These are phyloP conservation scores for Heteropelma amictum DNA, from an alignment of 2,888 invertebrate species.

Conservation along the genomic window DNA sequence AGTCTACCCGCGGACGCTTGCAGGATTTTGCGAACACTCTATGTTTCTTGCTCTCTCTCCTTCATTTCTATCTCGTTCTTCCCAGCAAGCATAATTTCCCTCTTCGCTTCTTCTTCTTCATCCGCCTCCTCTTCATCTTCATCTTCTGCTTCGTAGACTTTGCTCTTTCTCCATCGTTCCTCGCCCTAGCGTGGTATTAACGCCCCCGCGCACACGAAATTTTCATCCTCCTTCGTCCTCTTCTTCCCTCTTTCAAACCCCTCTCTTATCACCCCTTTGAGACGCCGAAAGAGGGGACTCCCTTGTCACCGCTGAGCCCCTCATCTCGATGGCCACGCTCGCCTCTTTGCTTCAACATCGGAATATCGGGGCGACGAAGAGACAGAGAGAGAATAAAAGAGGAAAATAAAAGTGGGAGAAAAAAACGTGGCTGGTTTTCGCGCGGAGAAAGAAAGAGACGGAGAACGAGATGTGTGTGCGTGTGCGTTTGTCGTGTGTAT, in stretches of 20 bases:
- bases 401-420: slow-evolving; percentile 20
- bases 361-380: slow-evolving; percentile 39
- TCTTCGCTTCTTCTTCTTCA: slow-evolving; percentile 40
- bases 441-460: slow-evolving; percentile 41
- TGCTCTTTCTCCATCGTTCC: slow-evolving; percentile 6
- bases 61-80: slow-evolving; percentile 30
- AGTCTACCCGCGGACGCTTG: slow-evolving; percentile 9
- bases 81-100: slow-evolving; percentile 34
- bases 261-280: slow-evolving; percentile 55
- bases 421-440: slow-evolving; percentile 25
- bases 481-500: too few species aligned
- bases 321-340: slow-evolving; percentile 35
- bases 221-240: slow-evolving; percentile 31
- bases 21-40: slow-evolving; percentile 52
- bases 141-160: slow-evolving; percentile 42
- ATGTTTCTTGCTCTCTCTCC: not conserved
- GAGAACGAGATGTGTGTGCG: slow-evolving; percentile 30
- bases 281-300: slow-evolving; percentile 41
- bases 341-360: slow-evolving; percentile 30
- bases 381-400: not conserved
- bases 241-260: slow-evolving; percentile 42
- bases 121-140: slow-evolving; percentile 12
- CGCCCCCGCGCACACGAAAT: slow-evolving; percentile 26
- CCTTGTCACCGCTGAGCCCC: slow-evolving; percentile 43
- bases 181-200: slow-evolving; percentile 14